Evolutionary conservation across 2,888 invertebrate genomes (phyloP).

Genomic region (Clivina fossor): DNA sequence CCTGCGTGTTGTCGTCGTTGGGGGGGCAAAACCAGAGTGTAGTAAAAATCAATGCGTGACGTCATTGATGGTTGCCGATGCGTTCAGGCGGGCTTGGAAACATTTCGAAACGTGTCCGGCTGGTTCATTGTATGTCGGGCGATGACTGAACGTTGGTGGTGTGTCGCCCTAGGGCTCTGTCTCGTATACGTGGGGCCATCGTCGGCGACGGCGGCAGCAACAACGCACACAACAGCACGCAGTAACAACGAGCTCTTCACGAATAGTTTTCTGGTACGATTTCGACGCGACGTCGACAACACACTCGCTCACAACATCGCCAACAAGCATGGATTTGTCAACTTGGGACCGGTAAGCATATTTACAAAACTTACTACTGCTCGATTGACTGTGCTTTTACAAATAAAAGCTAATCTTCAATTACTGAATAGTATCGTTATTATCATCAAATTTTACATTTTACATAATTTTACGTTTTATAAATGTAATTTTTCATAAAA

Average conservation of each 20-base stretch:
- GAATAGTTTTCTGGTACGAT: conserved; percentile 91
- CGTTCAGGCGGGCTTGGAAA: background rate
- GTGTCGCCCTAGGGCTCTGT: conserved; percentile 15
- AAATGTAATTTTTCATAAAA: too few species aligned
- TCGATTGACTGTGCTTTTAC: too few species aligned
- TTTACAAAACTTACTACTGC: too few species aligned
- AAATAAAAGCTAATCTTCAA: too few species aligned
- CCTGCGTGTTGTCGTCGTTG: conserved; percentile 4
- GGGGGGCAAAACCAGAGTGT: too few species aligned
- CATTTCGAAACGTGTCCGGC: background rate
- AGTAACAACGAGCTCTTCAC: conserved; percentile 83
- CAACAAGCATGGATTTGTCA: conserved; percentile 87
- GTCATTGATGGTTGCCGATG: conserved; percentile 6
- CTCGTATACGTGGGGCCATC: conserved; percentile 8
- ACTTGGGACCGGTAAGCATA: conserved; percentile 87
- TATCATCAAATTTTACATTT: too few species aligned
- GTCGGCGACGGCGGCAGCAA: background rate
- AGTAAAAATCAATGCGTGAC: conserved; percentile 29
- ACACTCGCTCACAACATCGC: conserved; percentile 82
- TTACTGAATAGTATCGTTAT: too few species aligned
- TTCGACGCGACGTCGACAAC: conserved; percentile 76
- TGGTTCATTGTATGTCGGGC: conserved; percentile 19
- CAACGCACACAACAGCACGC: background rate
- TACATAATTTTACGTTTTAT: too few species aligned
- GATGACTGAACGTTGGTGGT: conserved; percentile 18